Evolutionary conservation across 2,113 vertebrate genomes (phyloP).

Genomic region (Polypterus bichir): DNA sequence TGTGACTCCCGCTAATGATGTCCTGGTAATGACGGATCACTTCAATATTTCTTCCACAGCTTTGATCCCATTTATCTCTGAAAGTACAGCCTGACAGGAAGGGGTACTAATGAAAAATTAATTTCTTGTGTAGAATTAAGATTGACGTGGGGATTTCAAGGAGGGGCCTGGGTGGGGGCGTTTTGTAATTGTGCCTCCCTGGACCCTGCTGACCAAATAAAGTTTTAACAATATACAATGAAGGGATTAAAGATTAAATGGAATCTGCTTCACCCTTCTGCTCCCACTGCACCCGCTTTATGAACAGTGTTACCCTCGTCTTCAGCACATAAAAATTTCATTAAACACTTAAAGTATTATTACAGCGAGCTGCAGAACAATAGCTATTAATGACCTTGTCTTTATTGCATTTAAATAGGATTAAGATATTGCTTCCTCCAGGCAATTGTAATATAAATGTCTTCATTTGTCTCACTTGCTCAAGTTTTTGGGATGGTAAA

Average conservation of each 20-base stretch:
- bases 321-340: constrained; percentile 25
- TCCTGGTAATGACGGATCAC: constrained; percentile 23
- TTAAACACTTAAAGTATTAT: constrained; percentile 28
- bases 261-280: constrained; percentile 3
- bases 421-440: constrained; percentile 20
- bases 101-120: constrained; percentile 25
- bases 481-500: constrained; percentile 1
- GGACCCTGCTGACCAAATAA: constrained; percentile 18
- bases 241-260: not conserved
- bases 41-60: constrained; percentile 17
- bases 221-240: not conserved
- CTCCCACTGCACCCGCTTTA: constrained; percentile 4
- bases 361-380: constrained; percentile 20
- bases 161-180: constrained; percentile 9
- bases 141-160: constrained; percentile 15
- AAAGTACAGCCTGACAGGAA: constrained; percentile 21
- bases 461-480: constrained; percentile 21
- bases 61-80: constrained; percentile 21
- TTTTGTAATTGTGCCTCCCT: constrained; percentile 16
- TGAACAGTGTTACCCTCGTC: not conserved
- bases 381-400: constrained; percentile 28
- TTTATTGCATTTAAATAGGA: constrained; percentile 23
- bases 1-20: constrained; percentile 7
- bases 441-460: constrained; percentile 23
- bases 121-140: constrained; percentile 15